Evolutionary conservation across 2,888 invertebrate species (phyloP).

Genomic region (Pantelozetes paolii): DNA sequence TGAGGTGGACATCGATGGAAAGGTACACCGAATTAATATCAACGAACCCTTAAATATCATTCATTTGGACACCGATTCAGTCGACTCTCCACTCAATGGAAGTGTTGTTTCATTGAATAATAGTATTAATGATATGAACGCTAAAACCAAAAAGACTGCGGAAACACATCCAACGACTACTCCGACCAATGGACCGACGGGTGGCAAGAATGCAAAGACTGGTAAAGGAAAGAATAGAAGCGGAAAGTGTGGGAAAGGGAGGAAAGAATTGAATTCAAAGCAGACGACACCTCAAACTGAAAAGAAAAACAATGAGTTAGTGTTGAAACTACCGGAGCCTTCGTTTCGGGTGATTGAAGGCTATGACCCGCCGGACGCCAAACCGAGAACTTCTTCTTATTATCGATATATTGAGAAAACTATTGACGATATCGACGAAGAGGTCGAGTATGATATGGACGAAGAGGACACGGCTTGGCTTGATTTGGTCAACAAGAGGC

Average conservation of each 20-base stretch:
- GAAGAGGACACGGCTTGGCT: conserved; percentile 97
- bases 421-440: conserved; percentile 87
- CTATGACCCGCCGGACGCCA: conserved; percentile 76
- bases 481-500: conserved; percentile 75
- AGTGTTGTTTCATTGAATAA: background rate
- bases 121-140: conserved; percentile 12
- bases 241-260: conserved; percentile 10
- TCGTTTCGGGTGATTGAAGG: conserved; percentile 66
- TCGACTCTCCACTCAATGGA: conserved; percentile 14
- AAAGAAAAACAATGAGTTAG: background rate
- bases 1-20: conserved; percentile 78
- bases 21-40: conserved; percentile 62
- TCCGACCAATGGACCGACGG: conserved; percentile 14
- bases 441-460: conserved; percentile 92
- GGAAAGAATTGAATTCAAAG: background rate
- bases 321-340: conserved; percentile 64
- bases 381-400: conserved; percentile 77
- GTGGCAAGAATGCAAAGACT: conserved; percentile 44
- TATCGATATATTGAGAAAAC: conserved; percentile 89
- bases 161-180: background rate
- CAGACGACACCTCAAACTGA: background rate
- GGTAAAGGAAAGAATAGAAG: conserved; percentile 45
- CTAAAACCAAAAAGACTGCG: conserved; percentile 13
- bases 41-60: conserved; percentile 56
- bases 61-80: conserved; percentile 41